Evolutionary conservation across 2,113 vertebrate genomes (phyloP).

Genomic region (Gadus macrocephalus): DNA sequence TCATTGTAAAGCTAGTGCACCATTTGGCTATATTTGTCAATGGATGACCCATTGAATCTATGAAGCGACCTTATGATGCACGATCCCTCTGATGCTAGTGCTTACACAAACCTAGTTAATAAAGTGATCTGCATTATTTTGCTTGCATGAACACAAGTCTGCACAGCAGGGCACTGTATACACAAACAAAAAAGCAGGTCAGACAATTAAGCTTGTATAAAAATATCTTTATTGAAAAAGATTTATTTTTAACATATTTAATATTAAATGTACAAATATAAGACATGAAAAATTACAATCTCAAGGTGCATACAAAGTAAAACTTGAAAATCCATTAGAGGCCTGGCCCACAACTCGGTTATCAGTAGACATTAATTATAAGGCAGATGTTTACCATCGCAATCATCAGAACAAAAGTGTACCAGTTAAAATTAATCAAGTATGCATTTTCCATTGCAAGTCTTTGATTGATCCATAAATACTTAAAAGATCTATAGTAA

Average conservation of each 20-base stretch:
- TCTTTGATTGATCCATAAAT: slow-evolving; percentile 21
- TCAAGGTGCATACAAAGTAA: slow-evolving; percentile 58
- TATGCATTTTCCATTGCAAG: slow-evolving; percentile 18
- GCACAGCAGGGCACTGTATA: too few relatives aligned
- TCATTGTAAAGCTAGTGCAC: too few relatives aligned
- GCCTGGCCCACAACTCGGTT: slow-evolving; percentile 39
- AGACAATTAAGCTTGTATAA: slow-evolving; percentile 34
- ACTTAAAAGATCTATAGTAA: slow-evolving; percentile 9
- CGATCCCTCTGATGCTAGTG: too few relatives aligned
- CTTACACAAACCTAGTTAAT: too few relatives aligned
- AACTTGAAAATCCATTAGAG: slow-evolving; percentile 36
- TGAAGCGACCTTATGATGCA: too few relatives aligned
- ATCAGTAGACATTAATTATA: slow-evolving; percentile 51
- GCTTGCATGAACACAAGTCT: too few relatives aligned
- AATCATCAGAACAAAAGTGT: slow-evolving; percentile 22
- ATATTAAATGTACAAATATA: slow-evolving; percentile 44
- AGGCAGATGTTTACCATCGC: slow-evolving; percentile 50
- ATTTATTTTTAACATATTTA: slow-evolving; percentile 25
- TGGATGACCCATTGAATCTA: too few relatives aligned
- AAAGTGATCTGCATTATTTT: too few relatives aligned
- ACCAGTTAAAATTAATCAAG: slow-evolving; percentile 13
- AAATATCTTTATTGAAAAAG: slow-evolving; percentile 63
- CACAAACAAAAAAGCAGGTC: neutral
- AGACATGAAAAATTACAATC: slow-evolving; percentile 49
- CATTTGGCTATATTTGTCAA: too few relatives aligned